Base-by-base conservation (phyloP, 2,888 invertebrate species). In the Drosophila kanekoi region DNA sequence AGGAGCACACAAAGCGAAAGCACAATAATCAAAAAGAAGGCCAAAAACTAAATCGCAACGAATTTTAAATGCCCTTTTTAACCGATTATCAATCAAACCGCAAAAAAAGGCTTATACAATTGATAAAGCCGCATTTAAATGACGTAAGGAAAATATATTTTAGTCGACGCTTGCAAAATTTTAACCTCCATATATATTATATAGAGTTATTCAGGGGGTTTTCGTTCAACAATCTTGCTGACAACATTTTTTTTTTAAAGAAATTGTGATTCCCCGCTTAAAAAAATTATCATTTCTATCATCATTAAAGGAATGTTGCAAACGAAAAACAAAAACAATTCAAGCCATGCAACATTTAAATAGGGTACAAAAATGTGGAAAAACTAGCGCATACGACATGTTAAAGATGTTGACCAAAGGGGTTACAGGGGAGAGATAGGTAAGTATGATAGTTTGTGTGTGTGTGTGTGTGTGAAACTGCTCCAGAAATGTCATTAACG, bases 401-500 rank as follows among this genome's bases (percentile, higher is more conserved):
- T 71, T 28, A 49, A 57, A 35, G 62, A 63, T 14, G 41, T 60
- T 16, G 38, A 54, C 16, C 8, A 35, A 33, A 44, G 33, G 32
- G 35, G 20, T n/a, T 37, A 52, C 40, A 35, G 37, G 38, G 47
- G n/a, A 45, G 61, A 49, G 63, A 38, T 43, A 54, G 9, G 53
- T 56, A 8, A n/a, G 48, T 38, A 18, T 33, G 32, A 9, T 5
- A 8, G 6, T 8, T 28, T 43, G 33, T 40, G 43, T 54, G 16
- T 14, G 18, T 18, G 18, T 18, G 18, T 18, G 18, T 47, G 37
- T 67, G 67, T 64, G 56, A 62, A 67, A 81, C 74, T 85, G 82
- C 83, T 85, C 86, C 60, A 85, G 76, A 76, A 82, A 80, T 73
- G 80, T 85, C 83, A 82, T 84, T 82, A 81, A 73, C 72, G 67